Conservation (phyloP, 92 coral and sea anemone genomes). For the Bergia sp. region DNA sequence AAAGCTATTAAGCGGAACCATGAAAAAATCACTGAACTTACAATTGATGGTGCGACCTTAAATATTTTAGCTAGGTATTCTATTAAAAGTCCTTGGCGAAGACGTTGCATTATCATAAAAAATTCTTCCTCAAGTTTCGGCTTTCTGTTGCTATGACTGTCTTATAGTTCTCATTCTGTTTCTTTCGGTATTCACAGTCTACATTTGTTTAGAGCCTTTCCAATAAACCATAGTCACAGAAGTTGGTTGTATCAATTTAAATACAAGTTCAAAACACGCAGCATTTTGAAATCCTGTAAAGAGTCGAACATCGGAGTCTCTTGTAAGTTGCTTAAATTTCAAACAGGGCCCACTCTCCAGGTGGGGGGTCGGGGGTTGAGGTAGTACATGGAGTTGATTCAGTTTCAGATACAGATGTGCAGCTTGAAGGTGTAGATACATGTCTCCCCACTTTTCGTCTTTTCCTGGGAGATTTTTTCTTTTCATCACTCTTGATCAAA, state of each 20-base stretch:
- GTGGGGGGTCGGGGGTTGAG: slow-evolving; percentile 2
- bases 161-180: no score
- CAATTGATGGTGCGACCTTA: slow-evolving; percentile 31
- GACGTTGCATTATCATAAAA: no score
- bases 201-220: no score
- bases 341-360: slow-evolving; percentile 16
- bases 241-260: background rate
- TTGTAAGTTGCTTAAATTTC: slow-evolving; percentile 36
- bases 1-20: no score
- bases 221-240: no score
- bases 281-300: slow-evolving; percentile 50
- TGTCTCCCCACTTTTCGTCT: slow-evolving; percentile 14
- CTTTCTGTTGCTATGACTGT: no score
- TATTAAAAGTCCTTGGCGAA: background rate
- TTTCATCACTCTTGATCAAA: slow-evolving; percentile 5
- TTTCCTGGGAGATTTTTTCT: slow-evolving; percentile 18
- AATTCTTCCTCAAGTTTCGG: no score
- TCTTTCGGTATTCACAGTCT: no score
- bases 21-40: background rate
- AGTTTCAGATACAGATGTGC: slow-evolving; percentile 26
- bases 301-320: slow-evolving; percentile 50
- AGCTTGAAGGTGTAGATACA: background rate
- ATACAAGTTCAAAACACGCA: slow-evolving; percentile 30
- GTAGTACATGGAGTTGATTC: slow-evolving; percentile 16
- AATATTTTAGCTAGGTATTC: slow-evolving; percentile 46